Evolutionary conservation across 2,797 vertebrate species (phyloP), one percentile per base, ranked within the genome.

Genomic region (Manis crassicaudata): DNA sequence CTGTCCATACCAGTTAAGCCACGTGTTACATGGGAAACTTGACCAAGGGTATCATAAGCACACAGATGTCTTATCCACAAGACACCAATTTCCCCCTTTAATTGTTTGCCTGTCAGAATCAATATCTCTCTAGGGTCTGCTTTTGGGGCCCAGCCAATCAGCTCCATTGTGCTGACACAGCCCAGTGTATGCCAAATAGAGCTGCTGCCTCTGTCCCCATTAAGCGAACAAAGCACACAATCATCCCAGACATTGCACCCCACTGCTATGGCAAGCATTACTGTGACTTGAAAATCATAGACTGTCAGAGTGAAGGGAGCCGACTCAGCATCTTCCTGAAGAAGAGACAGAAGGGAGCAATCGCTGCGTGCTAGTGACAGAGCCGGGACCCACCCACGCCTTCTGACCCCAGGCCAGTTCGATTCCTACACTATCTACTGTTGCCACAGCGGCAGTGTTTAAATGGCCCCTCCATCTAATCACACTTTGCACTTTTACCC

Each of bases 71-170:
- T 63, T 73, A 88, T 68, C 17, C 10, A 14, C 37, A 90, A 80
- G 81, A 72, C 21, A 75, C 79, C 79, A 56, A 65, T 40, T 88
- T 93, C 32, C 92, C 79, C 50, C 84, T 92, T 91, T 95, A 96
- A 97, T 96, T 98, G 89, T 87, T 86, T 98, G 95, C 81, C 82
- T 97, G 95, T 98, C 97, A 97, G 92, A 97, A 92, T 90, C 72
- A 95, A 92, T 98, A 68, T 85, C 85, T 96, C 97, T 97, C 85
- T 73, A 65, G 95, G 73, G 90, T 68, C 76, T 96, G 27, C 60
- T 50, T 83, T 90, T 88, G 82, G 96, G 77, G 37, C 20, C 58
- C 84, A 76, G 79, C 94, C 90, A 83, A 67, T 96, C 72, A 84
- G 80, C 79, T 90, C 58, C 14, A 77, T 18, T 37, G 75, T 87